Evolutionary conservation across 1,140 invertebrate genomes (phyloP).

Genomic region (Trachelipus rathkii): DNA sequence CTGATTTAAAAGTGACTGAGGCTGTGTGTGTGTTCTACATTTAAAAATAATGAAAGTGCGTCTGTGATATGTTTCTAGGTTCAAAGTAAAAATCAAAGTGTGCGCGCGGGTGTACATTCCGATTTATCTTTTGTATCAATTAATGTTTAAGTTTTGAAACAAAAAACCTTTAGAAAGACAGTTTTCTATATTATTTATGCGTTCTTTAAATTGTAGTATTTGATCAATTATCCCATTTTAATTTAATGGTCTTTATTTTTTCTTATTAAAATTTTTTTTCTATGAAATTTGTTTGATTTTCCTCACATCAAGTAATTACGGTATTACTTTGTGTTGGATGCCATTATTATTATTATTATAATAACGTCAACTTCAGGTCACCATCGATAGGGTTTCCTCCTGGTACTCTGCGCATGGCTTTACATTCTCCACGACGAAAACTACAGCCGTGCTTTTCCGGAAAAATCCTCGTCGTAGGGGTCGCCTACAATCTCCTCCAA

Average conservation of each 20-base stretch:
- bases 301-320: not conserved
- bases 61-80: constrained; percentile 12
- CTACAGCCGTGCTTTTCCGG: too few species aligned
- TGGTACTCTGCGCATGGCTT: too few species aligned
- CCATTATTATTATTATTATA: too few species aligned
- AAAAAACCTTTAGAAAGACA: constrained; percentile 1
- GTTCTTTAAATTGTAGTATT: not conserved
- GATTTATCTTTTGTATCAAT: not conserved
- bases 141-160: not conserved
- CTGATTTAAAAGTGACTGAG: not conserved
- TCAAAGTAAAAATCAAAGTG: not conserved
- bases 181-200: not conserved
- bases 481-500: too few species aligned
- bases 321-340: too few species aligned
- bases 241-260: constrained; percentile 11
- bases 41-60: not conserved
- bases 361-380: too few species aligned
- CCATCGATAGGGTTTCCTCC: too few species aligned
- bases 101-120: constrained; percentile 5
- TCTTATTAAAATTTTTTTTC: not conserved
- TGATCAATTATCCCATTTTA: constrained; percentile 7
- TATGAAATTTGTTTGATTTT: not conserved
- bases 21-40: not conserved
- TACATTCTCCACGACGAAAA: too few species aligned
- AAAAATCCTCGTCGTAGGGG: too few species aligned